Percentiles rank a stretch among this genome's conserved stretches.
phyloP scores from a whole-genome alignment of 1,140 invertebrate species.

The Lysiphlebus fabarum region DNA sequence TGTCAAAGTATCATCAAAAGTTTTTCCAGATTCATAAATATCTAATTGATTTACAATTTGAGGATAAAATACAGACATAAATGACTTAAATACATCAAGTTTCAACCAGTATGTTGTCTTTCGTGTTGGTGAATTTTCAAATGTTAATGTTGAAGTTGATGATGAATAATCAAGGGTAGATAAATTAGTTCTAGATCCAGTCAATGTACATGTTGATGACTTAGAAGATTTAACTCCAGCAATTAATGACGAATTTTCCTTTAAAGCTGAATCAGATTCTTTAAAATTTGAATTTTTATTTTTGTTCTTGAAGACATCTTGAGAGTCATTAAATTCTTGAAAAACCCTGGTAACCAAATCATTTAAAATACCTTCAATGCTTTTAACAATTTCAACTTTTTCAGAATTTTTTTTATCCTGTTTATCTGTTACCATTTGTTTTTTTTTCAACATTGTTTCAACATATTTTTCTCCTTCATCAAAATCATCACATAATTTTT shows the following conservation, averaged over 20 bases:
- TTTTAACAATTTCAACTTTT: neutral
- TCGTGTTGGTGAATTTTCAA: neutral
- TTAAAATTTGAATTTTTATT: too few relatives aligned
- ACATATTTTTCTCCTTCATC: conserved; percentile 50
- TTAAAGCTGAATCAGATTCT: too few relatives aligned
- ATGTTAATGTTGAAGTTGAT: neutral
- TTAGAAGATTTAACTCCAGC: too few relatives aligned
- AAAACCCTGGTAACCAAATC: neutral
- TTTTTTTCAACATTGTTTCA: conserved; percentile 19
- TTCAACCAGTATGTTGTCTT: neutral
- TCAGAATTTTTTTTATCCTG: conserved; percentile 12
- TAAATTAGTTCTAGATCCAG: neutral
- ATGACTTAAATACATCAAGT: conserved; percentile 26
- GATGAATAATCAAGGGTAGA: neutral
- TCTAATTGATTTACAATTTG: conserved; percentile 18
- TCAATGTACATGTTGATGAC: too few relatives aligned
- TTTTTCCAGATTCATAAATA: conserved; percentile 15
- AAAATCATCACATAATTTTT: conserved; percentile 50
- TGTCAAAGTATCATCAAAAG: conserved; percentile 26
- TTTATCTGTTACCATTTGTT: neutral
- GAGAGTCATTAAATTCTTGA: neutral
- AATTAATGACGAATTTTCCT: too few relatives aligned
- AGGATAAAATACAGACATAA: conserved; percentile 28
- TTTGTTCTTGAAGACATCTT: neutral
- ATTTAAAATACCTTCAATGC: neutral